phyloP scores from a whole-genome alignment of 2,113 vertebrate species.

The Centropus bengalensis region DNA sequence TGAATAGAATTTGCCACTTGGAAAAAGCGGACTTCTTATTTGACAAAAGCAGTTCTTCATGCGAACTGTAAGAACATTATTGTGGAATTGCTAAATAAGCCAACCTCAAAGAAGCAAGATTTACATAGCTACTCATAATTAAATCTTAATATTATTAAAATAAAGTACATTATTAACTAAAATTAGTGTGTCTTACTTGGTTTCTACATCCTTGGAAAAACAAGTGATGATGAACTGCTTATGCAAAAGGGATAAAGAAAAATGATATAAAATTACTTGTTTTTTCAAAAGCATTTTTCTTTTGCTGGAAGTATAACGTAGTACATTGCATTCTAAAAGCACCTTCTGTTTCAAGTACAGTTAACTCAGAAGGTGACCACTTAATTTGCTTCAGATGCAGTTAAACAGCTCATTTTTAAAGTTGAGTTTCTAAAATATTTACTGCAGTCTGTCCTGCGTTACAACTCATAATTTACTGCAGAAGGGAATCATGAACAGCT shows the following conservation, averaged over 20 bases:
- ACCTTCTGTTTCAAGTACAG: neutral
- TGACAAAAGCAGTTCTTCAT: neutral
- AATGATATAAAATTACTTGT: neutral
- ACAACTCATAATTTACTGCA: neutral
- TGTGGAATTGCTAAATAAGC: neutral
- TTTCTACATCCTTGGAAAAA: neutral
- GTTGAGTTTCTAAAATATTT: neutral
- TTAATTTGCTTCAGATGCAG: constrained; percentile 22
- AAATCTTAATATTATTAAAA: neutral
- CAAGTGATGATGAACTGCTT: neutral
- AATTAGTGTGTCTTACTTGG: neutral
- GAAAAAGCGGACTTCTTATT: neutral
- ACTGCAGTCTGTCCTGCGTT: neutral
- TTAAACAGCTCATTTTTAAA: neutral
- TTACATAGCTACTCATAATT: neutral
- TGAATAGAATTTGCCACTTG: neutral
- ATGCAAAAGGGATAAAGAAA: neutral
- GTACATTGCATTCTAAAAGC: neutral
- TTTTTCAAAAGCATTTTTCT: neutral
- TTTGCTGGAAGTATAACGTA: neutral
- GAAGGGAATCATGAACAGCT: neutral
- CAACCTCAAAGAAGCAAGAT: neutral
- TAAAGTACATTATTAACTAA: neutral
- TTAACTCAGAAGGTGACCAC: constrained; percentile 19
- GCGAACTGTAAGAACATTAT: neutral